phyloP scores from a whole-genome alignment of 2,113 vertebrate genomes.

The Semicossyphus pulcher region DNA sequence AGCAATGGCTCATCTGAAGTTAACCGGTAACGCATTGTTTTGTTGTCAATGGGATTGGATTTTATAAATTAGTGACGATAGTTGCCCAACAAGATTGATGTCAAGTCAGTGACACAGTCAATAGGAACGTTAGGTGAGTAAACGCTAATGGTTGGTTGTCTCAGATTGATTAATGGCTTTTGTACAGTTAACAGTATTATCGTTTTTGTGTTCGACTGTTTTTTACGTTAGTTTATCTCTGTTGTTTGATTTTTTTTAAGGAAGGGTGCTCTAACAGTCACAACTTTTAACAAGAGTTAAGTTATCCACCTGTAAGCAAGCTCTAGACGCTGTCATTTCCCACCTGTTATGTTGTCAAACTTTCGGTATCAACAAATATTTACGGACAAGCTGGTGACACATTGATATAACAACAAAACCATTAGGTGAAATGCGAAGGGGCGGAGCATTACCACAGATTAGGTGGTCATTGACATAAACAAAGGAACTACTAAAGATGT shows the following conservation, averaged over 20 bases:
- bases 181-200: background rate
- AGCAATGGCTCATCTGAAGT: background rate
- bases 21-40: background rate
- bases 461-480: background rate
- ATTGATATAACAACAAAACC: background rate
- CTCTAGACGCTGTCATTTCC: background rate
- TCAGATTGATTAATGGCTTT: background rate
- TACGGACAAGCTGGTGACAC: background rate
- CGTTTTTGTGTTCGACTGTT: background rate
- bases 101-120: constrained; percentile 10
- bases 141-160: constrained; percentile 6
- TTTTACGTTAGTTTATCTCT: background rate
- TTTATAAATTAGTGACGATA: background rate
- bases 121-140: background rate
- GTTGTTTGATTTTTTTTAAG: background rate
- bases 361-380: background rate
- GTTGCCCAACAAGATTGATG: constrained; percentile 4
- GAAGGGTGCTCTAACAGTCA: background rate
- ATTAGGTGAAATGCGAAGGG: background rate
- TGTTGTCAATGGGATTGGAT: background rate
- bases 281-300: background rate
- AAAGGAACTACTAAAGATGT: background rate
- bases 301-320: background rate
- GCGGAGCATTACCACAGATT: background rate
- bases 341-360: background rate